Evolutionary conservation across 2,888 invertebrate species (phyloP).

Genomic region (Pteria penguin): DNA sequence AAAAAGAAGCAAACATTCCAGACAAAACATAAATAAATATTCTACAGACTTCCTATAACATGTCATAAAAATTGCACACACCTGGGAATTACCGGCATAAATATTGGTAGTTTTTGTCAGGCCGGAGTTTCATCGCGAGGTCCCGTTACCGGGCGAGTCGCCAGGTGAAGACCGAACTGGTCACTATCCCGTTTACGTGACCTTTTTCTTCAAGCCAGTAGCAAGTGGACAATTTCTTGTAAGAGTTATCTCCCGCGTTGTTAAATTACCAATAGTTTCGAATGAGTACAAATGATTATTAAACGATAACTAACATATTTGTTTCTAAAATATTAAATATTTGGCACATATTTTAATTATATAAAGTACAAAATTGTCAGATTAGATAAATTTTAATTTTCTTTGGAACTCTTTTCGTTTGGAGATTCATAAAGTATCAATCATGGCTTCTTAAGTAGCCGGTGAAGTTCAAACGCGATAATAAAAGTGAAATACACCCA

Average conservation of each 20-base stretch:
- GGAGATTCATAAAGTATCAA: background rate
- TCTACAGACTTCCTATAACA: background rate
- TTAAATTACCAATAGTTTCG: conserved; percentile 13
- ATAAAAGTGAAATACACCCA: background rate
- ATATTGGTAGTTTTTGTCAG: background rate
- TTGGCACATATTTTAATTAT: no score
- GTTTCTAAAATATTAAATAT: no score
- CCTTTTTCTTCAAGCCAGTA: conserved; percentile 38
- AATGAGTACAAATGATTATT: no score
- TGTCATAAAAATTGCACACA: conserved; percentile 3
- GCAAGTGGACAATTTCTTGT: conserved; percentile 41
- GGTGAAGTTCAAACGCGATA: conserved; percentile 28
- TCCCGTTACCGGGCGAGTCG: conserved; percentile 8
- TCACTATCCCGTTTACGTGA: conserved; percentile 45
- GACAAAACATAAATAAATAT: no score
- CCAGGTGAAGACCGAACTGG: conserved; percentile 30
- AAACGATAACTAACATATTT: no score
- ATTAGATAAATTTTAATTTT: no score
- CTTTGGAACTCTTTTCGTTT: background rate
- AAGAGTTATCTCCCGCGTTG: conserved; percentile 32
- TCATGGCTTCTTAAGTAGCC: conserved; percentile 36
- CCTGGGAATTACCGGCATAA: conserved; percentile 7
- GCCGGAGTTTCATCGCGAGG: conserved; percentile 16
- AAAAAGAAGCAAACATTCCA: no score
- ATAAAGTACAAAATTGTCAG: no score